These are phyloP conservation scores for Sarcophilus harrisii DNA, from an alignment of 2,797 vertebrate species.

Conservation along the genomic window DNA sequence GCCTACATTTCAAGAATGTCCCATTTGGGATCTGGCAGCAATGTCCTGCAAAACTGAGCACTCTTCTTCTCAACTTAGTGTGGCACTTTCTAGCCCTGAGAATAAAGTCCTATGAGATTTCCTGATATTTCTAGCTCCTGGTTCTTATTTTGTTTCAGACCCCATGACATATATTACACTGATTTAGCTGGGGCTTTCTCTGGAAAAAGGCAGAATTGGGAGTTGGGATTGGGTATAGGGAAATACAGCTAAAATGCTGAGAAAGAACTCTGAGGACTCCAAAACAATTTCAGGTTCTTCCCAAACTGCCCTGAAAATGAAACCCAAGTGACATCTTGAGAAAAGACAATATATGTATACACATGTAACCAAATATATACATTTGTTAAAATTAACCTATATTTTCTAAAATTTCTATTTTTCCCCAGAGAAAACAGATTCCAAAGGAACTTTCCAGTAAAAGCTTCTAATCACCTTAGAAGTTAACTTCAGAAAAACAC, in stretches of 20 bases:
- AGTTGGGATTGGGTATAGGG: not conserved
- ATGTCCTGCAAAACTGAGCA: not conserved
- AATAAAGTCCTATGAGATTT: not conserved
- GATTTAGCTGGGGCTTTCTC: slow-evolving; percentile 8
- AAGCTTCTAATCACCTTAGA: slow-evolving; percentile 14
- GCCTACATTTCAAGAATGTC: not conserved
- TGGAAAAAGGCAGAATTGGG: slow-evolving; percentile 1
- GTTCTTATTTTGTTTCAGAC: not conserved
- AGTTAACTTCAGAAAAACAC: slow-evolving; percentile 15
- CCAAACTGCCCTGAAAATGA: not conserved
- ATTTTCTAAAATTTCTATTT: slow-evolving; percentile 13
- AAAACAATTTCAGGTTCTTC: not conserved
- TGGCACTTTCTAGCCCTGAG: not conserved
- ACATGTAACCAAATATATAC: not conserved
- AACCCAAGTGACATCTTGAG: not conserved
- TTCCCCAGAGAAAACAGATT: slow-evolving; percentile 23
- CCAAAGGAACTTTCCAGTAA: slow-evolving; percentile 26
- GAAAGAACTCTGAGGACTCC: not conserved
- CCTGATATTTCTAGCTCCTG: not conserved
- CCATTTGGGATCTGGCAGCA: not conserved
- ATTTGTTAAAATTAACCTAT: slow-evolving; percentile 8
- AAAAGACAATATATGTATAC: not conserved
- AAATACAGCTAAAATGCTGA: not conserved
- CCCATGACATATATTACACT: not conserved
- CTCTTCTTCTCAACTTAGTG: not conserved